Base-by-base conservation (phyloP, 1,140 invertebrate species). In the Drosophila jambulina region DNA sequence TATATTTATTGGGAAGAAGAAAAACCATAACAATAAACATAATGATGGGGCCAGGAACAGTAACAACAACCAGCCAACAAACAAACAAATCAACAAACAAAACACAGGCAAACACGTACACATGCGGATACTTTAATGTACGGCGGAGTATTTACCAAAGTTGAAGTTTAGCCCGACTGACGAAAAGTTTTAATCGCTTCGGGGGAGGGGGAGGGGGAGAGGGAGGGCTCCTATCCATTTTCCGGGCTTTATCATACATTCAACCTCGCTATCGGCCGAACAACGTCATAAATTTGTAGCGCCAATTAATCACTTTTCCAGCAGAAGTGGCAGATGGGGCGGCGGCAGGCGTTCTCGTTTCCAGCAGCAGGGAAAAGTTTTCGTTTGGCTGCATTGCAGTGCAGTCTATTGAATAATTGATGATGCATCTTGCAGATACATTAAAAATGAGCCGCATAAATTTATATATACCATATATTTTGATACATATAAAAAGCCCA, bases 211-310 rank as follows among this genome's bases (percentile, higher is more conserved):
- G 12, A 15, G 34, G 3, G 7, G 9, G 12, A 21, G 10, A 7
- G 45, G 15, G n/a, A 19, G 12, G 2, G 7, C 62, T 76, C 56
- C 56, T 29, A 75, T 75, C 49, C 51, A 49, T 65, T 77, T 69
- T 19, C 34, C 19, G 49, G 64, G 54, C 85, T 90, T 88, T 88
- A 88, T 88, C 85, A 88, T 88, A 85, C 85, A 81, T 88, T 88
- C 85, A 88, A 88, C 85, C 84, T 90, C 70, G 81, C 80, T 88
- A 84, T 88, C 85, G 72, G 54, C 80, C 65, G 70, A 72, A 76
- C 74, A 64, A 82, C 75, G 81, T 90, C 85, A 84, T 90, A 90
- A 90, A 88, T 88, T 88, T 90, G 85, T 88, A 85, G 85, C 81
- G 85, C 85, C 85, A 88, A 88, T 88, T 88, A 90, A 88, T 88